Evolutionary conservation across 2,113 vertebrate genomes (phyloP), one percentile per base, ranked within the genome.

Genomic region (Oryzias woworae): DNA sequence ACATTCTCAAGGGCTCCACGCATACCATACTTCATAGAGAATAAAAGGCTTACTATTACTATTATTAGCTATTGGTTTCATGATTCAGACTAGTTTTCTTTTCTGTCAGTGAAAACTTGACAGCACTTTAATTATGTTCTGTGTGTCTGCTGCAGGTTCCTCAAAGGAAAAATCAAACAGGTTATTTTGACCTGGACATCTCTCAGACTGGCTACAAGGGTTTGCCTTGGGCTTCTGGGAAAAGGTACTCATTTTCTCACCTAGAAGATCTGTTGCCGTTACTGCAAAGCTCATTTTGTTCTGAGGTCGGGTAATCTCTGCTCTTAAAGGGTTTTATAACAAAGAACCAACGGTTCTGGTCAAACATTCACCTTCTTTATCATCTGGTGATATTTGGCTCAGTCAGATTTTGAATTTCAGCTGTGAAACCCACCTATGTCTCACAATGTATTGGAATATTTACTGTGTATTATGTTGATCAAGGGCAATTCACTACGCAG

Each of bases 141-240:
- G 54, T 88, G 28, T 84, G 44, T 78, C 20, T 83, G 58, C 71
- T 22, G 81, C 89, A 99, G 97, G 95, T 98, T 94, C 97, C 97
- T 90, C 96, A 98, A 89, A 96, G 97, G 76, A 99, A 92, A 91
- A 92, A 91, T 82, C 95, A 95, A 54, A 96, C 95, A 17, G 96
- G 96, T 73, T 98, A 92, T 90, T 98, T 99, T 94, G 94, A 98
- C 92, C 90, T 98, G 83, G 96, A 98, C 91, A 90, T 94, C 22
- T 95, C 96, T 28, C 85, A 98, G 82, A 79, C 93, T 56, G 92
- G 90, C 66, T 90, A 93, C 87, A 99, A 95, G 89, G 93, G 88
- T 85, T 89, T 96, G 66, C 90, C 90, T 10, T 92, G 92, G 92
- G 80, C 89, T 50, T 90, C 94, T 87, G 92, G 93, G 83, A 96